Evolutionary conservation across 2,888 invertebrate species (phyloP).

Genomic region (Tetheella fluctuosa): DNA sequence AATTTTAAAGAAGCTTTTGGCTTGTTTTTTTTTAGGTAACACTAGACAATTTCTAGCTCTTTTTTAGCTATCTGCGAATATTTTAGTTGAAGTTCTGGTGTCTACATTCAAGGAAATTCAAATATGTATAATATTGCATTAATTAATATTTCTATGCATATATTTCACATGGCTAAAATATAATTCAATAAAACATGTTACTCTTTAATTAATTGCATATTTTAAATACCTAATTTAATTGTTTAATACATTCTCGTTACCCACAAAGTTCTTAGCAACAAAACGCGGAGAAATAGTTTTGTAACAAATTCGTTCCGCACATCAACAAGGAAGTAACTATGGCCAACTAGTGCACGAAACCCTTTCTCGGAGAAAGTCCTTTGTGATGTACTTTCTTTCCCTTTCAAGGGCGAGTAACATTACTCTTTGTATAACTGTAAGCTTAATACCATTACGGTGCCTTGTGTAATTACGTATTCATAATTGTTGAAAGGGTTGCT

Average conservation of each 20-base stretch:
- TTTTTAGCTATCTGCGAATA: too few species aligned
- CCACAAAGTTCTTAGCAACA: conserved; percentile 34
- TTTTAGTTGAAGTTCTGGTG: too few species aligned
- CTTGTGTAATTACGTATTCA: conserved; percentile 77
- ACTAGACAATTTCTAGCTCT: too few species aligned
- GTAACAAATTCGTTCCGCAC: conserved; percentile 62
- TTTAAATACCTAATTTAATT: not conserved
- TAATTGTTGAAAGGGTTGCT: conserved; percentile 71
- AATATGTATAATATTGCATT: too few species aligned
- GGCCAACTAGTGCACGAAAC: conserved; percentile 38
- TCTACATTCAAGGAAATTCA: too few species aligned
- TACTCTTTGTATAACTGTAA: conserved; percentile 72
- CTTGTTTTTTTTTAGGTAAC: too few species aligned
- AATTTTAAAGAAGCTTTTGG: not conserved
- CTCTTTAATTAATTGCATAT: not conserved
- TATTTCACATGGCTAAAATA: too few species aligned
- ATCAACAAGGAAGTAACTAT: conserved; percentile 63
- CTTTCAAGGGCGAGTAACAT: conserved; percentile 64
- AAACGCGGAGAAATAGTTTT: conserved; percentile 28
- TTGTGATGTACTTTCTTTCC: conserved; percentile 71
- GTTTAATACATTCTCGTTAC: conserved; percentile 15
- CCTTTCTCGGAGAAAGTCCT: conserved; percentile 77
- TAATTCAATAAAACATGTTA: too few species aligned
- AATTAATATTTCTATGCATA: not conserved
- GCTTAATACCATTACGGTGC: conserved; percentile 67